These are phyloP conservation scores for Chloroceryle inda DNA, from an alignment of 2,797 vertebrate genomes.

Conservation along the genomic window DNA sequence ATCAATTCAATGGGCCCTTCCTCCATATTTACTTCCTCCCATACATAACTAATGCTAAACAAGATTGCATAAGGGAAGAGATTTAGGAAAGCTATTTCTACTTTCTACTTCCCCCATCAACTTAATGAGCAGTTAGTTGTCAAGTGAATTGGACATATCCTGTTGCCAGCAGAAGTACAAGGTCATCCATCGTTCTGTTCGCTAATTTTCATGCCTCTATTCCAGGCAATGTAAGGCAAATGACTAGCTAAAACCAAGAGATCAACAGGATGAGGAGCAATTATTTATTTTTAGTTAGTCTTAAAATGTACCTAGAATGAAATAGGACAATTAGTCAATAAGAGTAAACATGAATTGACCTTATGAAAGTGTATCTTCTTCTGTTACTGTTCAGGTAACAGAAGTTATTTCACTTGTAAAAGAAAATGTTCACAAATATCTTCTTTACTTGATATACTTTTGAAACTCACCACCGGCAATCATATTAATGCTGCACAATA, in stretches of 20 bases:
- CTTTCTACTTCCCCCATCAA: neutral
- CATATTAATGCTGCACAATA: neutral
- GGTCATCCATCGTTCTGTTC: neutral
- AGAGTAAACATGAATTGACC: neutral
- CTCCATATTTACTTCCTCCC: neutral
- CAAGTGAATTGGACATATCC: neutral
- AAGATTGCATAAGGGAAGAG: neutral
- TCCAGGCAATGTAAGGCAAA: neutral
- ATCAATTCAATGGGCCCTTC: neutral
- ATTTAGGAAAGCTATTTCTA: neutral
- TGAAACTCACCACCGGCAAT: neutral
- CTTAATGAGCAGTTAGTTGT: neutral
- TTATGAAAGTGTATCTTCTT: neutral
- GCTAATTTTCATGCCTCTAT: neutral
- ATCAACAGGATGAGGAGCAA: neutral
- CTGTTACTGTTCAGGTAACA: neutral
- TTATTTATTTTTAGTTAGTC: neutral
- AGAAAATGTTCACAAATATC: neutral
- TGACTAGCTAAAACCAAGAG: neutral
- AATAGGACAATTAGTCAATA: neutral
- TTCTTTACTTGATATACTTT: neutral
- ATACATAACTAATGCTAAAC: neutral
- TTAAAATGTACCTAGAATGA: neutral
- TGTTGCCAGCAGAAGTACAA: neutral
- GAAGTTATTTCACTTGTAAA: neutral